phyloP scores from a whole-genome alignment of 2,113 vertebrate species.

The Brevimyrus niger region DNA sequence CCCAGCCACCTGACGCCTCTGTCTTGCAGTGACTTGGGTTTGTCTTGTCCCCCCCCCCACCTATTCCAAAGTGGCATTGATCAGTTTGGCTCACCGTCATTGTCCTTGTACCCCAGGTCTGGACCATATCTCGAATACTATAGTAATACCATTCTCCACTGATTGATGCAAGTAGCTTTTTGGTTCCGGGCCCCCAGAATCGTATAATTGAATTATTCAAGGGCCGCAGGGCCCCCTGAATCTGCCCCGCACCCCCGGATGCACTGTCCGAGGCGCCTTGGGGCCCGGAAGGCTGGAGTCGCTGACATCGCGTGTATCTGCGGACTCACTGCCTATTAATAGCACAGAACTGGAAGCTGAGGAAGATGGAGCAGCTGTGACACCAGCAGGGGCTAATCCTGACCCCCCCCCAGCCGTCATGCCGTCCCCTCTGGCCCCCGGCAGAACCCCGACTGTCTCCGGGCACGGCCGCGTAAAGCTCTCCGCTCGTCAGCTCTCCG shows the following conservation, averaged over 20 bases:
- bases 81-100: not conserved
- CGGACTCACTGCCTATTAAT: slow-evolving; percentile 48
- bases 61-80: not conserved
- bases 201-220: not conserved
- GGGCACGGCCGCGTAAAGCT: not conserved
- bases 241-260: not conserved
- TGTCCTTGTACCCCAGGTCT: not conserved
- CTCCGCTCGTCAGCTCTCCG: not conserved
- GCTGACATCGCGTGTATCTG: not conserved
- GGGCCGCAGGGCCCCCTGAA: no score
- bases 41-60: not conserved
- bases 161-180: not conserved
- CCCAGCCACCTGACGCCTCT: not conserved
- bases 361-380: slow-evolving; percentile 46
- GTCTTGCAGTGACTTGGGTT: not conserved
- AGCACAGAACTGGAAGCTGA: slow-evolving; percentile 54
- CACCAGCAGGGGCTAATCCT: slow-evolving; percentile 38
- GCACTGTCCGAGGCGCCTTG: not conserved
- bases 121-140: not conserved
- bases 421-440: slow-evolving; percentile 20
- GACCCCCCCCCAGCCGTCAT: slow-evolving; percentile 15
- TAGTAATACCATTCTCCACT: not conserved
- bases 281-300: not conserved
- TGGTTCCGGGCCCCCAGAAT: not conserved
- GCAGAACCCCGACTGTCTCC: not conserved